Evolutionary conservation across 2,888 invertebrate species (phyloP).

Genomic region (Epinotia nisella): DNA sequence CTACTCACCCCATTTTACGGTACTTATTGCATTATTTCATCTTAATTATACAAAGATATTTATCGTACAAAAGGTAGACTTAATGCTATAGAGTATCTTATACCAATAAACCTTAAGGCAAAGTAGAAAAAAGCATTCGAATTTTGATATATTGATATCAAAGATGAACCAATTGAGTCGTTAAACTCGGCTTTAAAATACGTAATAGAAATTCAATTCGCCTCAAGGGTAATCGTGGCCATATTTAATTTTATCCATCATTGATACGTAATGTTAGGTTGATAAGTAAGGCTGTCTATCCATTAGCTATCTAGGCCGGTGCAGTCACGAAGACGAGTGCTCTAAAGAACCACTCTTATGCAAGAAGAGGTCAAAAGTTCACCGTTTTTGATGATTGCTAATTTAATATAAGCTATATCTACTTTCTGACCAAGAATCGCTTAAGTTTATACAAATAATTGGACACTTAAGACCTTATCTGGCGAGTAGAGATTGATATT

Average conservation of each 20-base stretch:
- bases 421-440: not conserved
- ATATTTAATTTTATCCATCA: slow-evolving; percentile 27
- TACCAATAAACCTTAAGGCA: too few species aligned
- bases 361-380: slow-evolving; percentile 30
- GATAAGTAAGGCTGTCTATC: slow-evolving; percentile 5
- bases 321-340: slow-evolving; percentile 48
- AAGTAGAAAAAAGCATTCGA: too few species aligned
- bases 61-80: too few species aligned
- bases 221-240: slow-evolving; percentile 16
- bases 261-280: slow-evolving; percentile 1
- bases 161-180: not conserved
- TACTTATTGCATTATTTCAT: too few species aligned
- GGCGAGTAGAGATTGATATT: too few species aligned
- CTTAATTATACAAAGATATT: too few species aligned
- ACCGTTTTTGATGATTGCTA: slow-evolving; percentile 29
- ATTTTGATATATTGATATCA: not conserved
- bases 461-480: not conserved
- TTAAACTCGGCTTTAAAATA: not conserved
- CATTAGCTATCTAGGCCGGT: slow-evolving; percentile 49
- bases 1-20: too few species aligned
- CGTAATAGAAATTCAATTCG: not conserved
- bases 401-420: slow-evolving; percentile 25
- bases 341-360: slow-evolving; percentile 28
- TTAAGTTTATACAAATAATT: not conserved
- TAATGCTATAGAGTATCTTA: too few species aligned